These are phyloP conservation scores for Zophobas atratus DNA, from an alignment of 1,140 invertebrate genomes.

Conservation along the genomic window DNA sequence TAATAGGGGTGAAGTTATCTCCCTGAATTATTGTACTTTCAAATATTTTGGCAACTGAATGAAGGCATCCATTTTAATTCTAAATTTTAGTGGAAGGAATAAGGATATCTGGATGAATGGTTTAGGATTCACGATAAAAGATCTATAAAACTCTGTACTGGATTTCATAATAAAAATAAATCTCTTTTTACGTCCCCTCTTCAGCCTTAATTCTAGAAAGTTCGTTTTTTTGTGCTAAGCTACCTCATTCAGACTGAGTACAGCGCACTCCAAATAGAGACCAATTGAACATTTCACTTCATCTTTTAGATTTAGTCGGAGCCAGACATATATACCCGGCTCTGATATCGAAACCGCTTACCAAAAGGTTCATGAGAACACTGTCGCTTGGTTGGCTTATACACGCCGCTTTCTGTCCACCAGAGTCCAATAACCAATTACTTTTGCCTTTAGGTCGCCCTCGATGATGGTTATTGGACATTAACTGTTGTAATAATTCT, in stretches of 20 bases:
- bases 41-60: slow-evolving; percentile 19
- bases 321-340: slow-evolving; percentile 90
- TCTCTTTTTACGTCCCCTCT: slow-evolving; percentile 12
- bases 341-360: slow-evolving; percentile 92
- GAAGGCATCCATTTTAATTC: neutral
- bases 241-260: slow-evolving; percentile 23
- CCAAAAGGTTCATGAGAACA: slow-evolving; percentile 92
- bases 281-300: slow-evolving; percentile 46
- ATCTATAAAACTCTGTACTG: slow-evolving; percentile 1
- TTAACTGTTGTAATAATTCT: slow-evolving; percentile 71
- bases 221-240: slow-evolving; percentile 20
- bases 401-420: slow-evolving; percentile 63
- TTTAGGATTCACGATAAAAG: slow-evolving; percentile 1
- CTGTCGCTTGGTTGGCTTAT: slow-evolving; percentile 74
- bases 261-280: slow-evolving; percentile 45
- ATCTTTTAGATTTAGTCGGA: slow-evolving; percentile 70
- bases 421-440: slow-evolving; percentile 64
- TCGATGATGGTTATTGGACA: slow-evolving; percentile 67
- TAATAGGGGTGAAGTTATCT: slow-evolving; percentile 10
- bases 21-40: slow-evolving; percentile 31
- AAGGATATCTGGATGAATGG: slow-evolving; percentile 3
- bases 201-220: slow-evolving; percentile 13
- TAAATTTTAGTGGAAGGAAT: neutral
- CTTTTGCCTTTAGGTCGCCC: slow-evolving; percentile 60
- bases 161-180: slow-evolving; percentile 26